Evolutionary conservation across 2,797 vertebrate species (phyloP), one percentile per base, ranked within the genome.

Genomic region (Distichodus sexfasciatus): DNA sequence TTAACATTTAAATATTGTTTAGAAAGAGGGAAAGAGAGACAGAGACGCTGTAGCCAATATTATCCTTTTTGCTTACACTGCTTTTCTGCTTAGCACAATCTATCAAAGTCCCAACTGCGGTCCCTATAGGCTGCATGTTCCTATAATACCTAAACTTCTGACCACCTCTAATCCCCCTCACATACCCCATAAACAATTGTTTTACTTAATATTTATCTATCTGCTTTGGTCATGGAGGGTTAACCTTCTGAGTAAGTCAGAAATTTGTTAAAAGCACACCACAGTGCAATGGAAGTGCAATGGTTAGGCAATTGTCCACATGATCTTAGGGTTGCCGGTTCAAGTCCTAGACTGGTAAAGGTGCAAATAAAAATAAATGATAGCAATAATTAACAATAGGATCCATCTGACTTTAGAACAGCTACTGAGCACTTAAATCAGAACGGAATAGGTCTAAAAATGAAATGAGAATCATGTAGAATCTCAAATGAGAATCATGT

Each of bases 1-100:
- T n/a, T n/a, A n/a, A n/a, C n/a, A n/a, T n/a, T n/a, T n/a, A n/a
- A n/a, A n/a, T n/a, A n/a, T n/a, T n/a, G n/a, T n/a, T n/a, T n/a
- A 2, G 3, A 17, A 4, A 12, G 14, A 10, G 50, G 14, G 10
- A 38, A 12, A 33, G 31, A 33, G 31, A 9, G 12, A 60, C 57
- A 41, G 10, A 38, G 21, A 61, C 59, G 8, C 19, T 33, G 26
- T 21, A 11, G 29, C 11, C 33, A 4, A 28, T 11, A 53, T 63
- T 59, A 54, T 59, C 43, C 60, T 26, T 71, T 65, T 46, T 69
- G 60, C 71, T 47, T 40, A 58, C 58, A 75, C 51, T 66, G 31
- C 26, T 66, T 61, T 66, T 76, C 75, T 69, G 41, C 72, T 14
- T 50, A 64, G 40, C 55, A 60, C 44, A 79, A 76, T 78, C 76